Percentiles rank a stretch among this genome's conserved stretches.
Evolutionary conservation across 2,888 invertebrate species (phyloP).

Genomic region (Nudaria mundana): DNA sequence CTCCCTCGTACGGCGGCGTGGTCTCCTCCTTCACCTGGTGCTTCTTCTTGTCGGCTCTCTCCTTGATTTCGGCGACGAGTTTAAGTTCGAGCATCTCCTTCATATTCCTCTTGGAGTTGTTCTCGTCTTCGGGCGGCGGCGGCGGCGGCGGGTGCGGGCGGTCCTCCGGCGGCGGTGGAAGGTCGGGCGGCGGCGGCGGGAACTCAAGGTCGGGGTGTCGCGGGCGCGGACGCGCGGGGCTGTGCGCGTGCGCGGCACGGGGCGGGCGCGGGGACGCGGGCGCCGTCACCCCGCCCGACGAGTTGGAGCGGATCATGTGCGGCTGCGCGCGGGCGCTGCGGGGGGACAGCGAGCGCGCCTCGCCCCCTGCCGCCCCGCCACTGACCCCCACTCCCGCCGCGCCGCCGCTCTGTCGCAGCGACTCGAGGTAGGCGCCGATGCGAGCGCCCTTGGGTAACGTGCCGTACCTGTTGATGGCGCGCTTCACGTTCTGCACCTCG

Average conservation of each 20-base stretch:
- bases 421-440: slow-evolving; percentile 97
- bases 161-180: slow-evolving; percentile 90
- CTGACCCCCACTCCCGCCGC: slow-evolving; percentile 49
- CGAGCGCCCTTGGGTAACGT: slow-evolving; percentile 98
- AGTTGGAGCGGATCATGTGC: slow-evolving; percentile 95
- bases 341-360: slow-evolving; percentile 83
- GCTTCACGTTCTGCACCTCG: slow-evolving; percentile 97
- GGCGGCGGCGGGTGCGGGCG: slow-evolving; percentile 60
- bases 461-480: slow-evolving; percentile 97
- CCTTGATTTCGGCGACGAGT: slow-evolving; percentile 91
- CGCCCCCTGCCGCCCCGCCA: slow-evolving; percentile 55
- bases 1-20: slow-evolving; percentile 54
- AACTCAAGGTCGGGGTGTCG: slow-evolving; percentile 92
- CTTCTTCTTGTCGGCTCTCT: slow-evolving; percentile 85
- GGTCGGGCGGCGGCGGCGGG: slow-evolving; percentile 91
- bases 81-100: slow-evolving; percentile 92
- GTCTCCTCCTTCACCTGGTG: slow-evolving; percentile 80
- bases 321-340: slow-evolving; percentile 85
- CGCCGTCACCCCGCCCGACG: slow-evolving; percentile 90
- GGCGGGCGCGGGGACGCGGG: slow-evolving; percentile 68
- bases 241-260: slow-evolving; percentile 51
- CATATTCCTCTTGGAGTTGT: slow-evolving; percentile 76
- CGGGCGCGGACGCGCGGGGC: slow-evolving; percentile 85
- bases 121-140: slow-evolving; percentile 62
- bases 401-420: slow-evolving; percentile 89